phyloP scores from a whole-genome alignment of 1,140 invertebrate species.

The Heliconius himera region DNA sequence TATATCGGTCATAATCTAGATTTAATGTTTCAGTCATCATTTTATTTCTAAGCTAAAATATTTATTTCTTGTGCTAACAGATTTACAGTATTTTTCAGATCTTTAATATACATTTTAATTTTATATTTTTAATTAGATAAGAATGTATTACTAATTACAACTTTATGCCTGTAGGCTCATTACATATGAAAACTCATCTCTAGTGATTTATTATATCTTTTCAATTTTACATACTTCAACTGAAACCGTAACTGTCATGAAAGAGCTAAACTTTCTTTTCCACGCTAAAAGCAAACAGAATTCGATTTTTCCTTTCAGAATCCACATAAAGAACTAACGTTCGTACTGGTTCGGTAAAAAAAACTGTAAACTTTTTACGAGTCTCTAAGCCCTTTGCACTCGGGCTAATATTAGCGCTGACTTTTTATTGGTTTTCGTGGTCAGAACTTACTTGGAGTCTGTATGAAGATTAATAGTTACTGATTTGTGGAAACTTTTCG shows the following conservation, averaged over 20 bases:
- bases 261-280: neutral
- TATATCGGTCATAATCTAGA: neutral
- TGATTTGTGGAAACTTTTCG: neutral
- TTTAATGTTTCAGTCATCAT: neutral
- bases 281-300: neutral
- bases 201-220: too few species aligned
- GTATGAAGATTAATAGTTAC: constrained; percentile 4
- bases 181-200: too few species aligned
- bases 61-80: neutral
- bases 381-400: constrained; percentile 4
- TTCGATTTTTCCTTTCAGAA: constrained; percentile 4
- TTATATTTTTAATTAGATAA: too few species aligned
- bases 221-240: neutral
- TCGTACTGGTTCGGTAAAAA: neutral
- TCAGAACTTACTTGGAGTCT: neutral
- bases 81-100: neutral
- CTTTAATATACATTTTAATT: too few species aligned
- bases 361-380: neutral
- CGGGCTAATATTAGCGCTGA: neutral
- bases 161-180: too few species aligned
- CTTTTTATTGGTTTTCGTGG: neutral
- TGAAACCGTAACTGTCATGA: neutral
- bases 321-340: neutral
- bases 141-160: too few species aligned
- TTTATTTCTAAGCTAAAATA: neutral